Base-by-base conservation (phyloP, 2,797 vertebrate species). In the Microtus obscurus region DNA sequence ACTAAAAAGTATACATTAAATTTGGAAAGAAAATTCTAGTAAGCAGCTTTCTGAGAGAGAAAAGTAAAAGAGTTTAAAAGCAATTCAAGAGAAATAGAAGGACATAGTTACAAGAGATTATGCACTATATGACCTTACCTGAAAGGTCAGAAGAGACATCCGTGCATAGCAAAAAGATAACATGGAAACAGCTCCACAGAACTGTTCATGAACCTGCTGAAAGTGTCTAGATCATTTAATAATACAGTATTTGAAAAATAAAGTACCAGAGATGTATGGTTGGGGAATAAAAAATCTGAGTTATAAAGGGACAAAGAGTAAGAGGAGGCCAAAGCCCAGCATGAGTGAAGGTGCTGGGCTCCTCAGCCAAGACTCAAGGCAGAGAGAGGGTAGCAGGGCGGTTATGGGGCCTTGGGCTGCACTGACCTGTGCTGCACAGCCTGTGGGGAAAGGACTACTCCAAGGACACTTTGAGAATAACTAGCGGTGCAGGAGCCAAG, bases 381-480 rank as follows among this genome's bases (percentile, higher is more conserved):
- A 97, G 87, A 34, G 25, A 29, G 27, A 81, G 53, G 56, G 3
- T 4, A 69, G 51, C 87, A 96, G 73, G 93, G 81, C 97, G 96
- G 78, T 65, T 81, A 69, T 92, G 96, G 86, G 77, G 91, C 96
- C 96, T 97, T 83, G 71, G 51, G 90, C 53, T 77, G 6, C 61
- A 87, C 17, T 78, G 96, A 93, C 90, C 90, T 96, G 79, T 69
- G 37, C 37, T 91, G 51, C 25, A 63, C 4, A 87, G 27, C 81
- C 27, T 74, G 31, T 25, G 40, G 9, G 95, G 91, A 96, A 98
- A 97, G 63, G 97, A 97, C 97, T 97, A 87, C 97, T 98, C 96
- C 97, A 98, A 98, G 98, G 98, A 93, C 97, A 95, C 86, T 95
- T 97, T 97, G 79, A 97, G 96, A 97, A 97, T 34, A 98, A 97